These are phyloP conservation scores for Pogonognathellus flavescens DNA, from an alignment of 1,140 invertebrate genomes.

Conservation along the genomic window DNA sequence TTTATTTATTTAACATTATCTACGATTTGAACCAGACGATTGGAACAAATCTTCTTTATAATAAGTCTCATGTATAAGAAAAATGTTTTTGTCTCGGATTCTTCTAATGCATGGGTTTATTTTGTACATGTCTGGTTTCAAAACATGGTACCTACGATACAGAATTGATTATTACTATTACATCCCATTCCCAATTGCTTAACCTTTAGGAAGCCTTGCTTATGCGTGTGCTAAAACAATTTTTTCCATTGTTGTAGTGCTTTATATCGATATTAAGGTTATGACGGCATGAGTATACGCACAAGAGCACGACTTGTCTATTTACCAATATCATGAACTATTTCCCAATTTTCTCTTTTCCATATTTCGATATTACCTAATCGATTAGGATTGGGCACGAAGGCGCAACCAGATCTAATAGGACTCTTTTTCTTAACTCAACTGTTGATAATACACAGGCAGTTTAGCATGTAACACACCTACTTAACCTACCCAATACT, in stretches of 20 bases:
- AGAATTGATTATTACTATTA: background rate
- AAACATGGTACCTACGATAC: background rate
- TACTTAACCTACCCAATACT: too few relatives aligned
- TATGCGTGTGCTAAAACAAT: slow-evolving; percentile 17
- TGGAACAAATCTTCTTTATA: background rate
- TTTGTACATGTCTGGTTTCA: background rate
- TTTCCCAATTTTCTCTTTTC: background rate
- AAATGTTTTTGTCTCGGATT: background rate
- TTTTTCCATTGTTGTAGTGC: too few relatives aligned
- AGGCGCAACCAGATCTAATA: too few relatives aligned
- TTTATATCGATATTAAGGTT: too few relatives aligned
- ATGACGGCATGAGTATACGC: too few relatives aligned
- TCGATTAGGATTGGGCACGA: background rate
- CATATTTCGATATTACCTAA: too few relatives aligned
- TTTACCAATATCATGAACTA: too few relatives aligned
- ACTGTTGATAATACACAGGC: too few relatives aligned
- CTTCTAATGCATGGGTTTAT: background rate
- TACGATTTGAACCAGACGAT: background rate
- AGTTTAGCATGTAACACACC: too few relatives aligned
- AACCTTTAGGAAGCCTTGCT: slow-evolving; percentile 23
- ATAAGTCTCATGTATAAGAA: background rate
- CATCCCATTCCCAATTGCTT: background rate
- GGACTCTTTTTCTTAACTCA: too few relatives aligned
- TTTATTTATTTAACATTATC: background rate
- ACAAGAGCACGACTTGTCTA: too few relatives aligned